Evolutionary conservation across 2,797 vertebrate genomes (phyloP), one percentile per base, ranked within the genome.

Genomic region (Lindbergichthys nudifrons): DNA sequence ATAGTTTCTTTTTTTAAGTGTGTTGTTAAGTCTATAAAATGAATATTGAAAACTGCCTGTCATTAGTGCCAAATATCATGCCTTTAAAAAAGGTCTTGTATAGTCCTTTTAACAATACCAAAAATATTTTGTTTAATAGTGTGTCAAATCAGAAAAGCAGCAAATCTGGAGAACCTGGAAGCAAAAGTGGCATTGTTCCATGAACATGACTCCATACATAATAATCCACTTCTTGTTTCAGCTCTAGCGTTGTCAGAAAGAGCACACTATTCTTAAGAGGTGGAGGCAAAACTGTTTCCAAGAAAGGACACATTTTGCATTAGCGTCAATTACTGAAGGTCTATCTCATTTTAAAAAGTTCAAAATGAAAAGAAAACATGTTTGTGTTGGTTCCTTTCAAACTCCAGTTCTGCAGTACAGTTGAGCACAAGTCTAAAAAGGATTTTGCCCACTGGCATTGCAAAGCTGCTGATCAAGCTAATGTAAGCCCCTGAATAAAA

Each of bases 391-490:
- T 5, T 50, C 16, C 23, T 18, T 15, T 62, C 23, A 51, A 52
- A 51, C 48, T 61, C 41, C n/a, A 18, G 19, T 62, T 70, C 26
- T 60, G 47, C 63, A 53, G 19, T n/a, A 30, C 43, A 36, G 6
- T 70, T 32, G 57, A 54, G 16, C 30, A 26, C 4, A 10, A 43
- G 45, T 50, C 70, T 51, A 11, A 61, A 61, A 63, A 53, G 12
- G 3, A 47, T 52, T 75, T 57, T 60, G 12, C 57, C 68, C 60
- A 18, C 16, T 50, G 6, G 71, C 43, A 12, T 12, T 50, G 45
- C 4, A 41, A 30, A 52, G 14, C 70, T 74, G 74, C 79, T 65
- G 73, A 80, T 69, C 41, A 3, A 65, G 77, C 66, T 36, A 54
- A 72, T 69, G 45, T 46, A n/a, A 83, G 23, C 15, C 61, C 56